Base-by-base conservation (phyloP, 2,113 vertebrate species). In the Boulengerochromis microlepis region DNA sequence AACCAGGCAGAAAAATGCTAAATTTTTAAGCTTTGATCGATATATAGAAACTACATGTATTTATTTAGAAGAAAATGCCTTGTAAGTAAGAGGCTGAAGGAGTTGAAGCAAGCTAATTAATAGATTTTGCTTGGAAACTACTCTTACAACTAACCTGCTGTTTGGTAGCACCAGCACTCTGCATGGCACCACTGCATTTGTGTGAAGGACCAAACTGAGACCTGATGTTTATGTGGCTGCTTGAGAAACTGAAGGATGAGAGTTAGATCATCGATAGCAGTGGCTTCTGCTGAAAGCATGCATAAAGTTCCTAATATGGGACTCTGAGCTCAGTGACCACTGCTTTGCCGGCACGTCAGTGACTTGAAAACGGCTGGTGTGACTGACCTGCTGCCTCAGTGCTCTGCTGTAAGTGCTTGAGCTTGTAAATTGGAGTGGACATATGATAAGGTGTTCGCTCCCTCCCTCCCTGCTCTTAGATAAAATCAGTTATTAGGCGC, bases 401-500 rank as follows among this genome's bases (percentile, higher is more conserved):
- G 71, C 42, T 78, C 69, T 47, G 81, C 81, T 78, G 19, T 16
- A 29, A 83, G 33, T 64, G 57, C 81, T 45, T 84, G 18, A 53
- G 24, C 74, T 86, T 87, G 11, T 83, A 40, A 29, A 52, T 2
- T 74, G 40, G 8, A 13, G 15, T 82, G 87, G 80, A 74, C 50
- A 3, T 82, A 40, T 91, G 80, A 88, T 76, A 12, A 92, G 54
- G 10, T 90, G 74, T 87, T 93, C 83, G 61, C 86, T 47, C 24
- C 74, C 33, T 66, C 42, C 90, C 35, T 86, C 74, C 90, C 80
- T 6, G n/a, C 93, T 13, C 33, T 90, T 94, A 99, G 99, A 97
- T 99, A 87, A 98, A 98, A 76, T 98, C 98, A 35, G 97, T 99
- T 94, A 99, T 99, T 91, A 97, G 97, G 93, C 98, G 98, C 95